A percentile compares a stretch with the other conserved stretches of the same genome.
Evolutionary conservation across 2,888 invertebrate species (phyloP).

Genomic region (Malacosoma neustria): DNA sequence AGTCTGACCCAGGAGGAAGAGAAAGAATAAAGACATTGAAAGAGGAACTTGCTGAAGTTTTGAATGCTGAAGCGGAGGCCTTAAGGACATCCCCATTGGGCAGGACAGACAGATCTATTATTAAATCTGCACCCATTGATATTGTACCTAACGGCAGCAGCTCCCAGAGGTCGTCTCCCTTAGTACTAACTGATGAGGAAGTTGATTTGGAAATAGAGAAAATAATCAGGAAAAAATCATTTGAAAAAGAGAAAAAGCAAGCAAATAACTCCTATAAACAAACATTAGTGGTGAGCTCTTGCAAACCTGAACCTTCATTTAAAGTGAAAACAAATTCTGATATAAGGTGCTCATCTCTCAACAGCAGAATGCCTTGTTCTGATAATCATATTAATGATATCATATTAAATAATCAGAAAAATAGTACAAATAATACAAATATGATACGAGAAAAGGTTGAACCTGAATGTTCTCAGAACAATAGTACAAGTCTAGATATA

Average conservation of each 20-base stretch:
- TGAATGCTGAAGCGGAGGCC: slow-evolving; percentile 53
- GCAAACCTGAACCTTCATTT: slow-evolving; percentile 29
- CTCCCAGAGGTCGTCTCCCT: slow-evolving; percentile 72
- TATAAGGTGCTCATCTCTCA: slow-evolving; percentile 29
- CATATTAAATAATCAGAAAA: slow-evolving; percentile 15
- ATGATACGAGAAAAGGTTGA: slow-evolving; percentile 22
- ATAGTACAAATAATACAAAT: slow-evolving; percentile 24
- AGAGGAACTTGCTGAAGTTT: slow-evolving; percentile 64
- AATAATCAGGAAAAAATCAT: slow-evolving; percentile 73
- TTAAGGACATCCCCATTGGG: slow-evolving; percentile 57
- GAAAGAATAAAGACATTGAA: slow-evolving; percentile 62
- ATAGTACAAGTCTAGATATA: slow-evolving; percentile 32
- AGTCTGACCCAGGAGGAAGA: slow-evolving; percentile 84
- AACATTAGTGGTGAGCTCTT: slow-evolving; percentile 25
- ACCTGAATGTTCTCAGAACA: slow-evolving; percentile 25
- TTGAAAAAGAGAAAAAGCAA: slow-evolving; percentile 56
- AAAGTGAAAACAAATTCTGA: slow-evolving; percentile 21
- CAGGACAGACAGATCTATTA: slow-evolving; percentile 53
- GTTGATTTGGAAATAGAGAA: slow-evolving; percentile 80
- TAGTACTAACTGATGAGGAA: slow-evolving; percentile 78
- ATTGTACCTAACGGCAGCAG: slow-evolving; percentile 71
- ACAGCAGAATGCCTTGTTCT: slow-evolving; percentile 27
- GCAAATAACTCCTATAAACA: slow-evolving; percentile 36
- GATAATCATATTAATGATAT: slow-evolving; percentile 10
- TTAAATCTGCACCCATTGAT: slow-evolving; percentile 81